phyloP scores from a whole-genome alignment of 2,888 invertebrate species.

The Scaeva pyrastri region DNA sequence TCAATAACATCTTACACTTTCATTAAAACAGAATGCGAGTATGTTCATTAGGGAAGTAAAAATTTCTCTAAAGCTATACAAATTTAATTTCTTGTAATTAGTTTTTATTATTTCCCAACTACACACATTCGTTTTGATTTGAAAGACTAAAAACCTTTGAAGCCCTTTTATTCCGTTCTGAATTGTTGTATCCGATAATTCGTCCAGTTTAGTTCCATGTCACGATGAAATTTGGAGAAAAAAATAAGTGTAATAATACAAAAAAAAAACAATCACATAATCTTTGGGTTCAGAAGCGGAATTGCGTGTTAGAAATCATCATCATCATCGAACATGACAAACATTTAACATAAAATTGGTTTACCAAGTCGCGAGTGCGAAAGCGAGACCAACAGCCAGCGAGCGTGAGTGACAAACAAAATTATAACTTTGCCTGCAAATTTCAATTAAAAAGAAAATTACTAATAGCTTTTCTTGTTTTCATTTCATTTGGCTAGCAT shows the following conservation, averaged over 20 bases:
- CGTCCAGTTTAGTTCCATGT: conserved; percentile 42
- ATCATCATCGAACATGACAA: neutral
- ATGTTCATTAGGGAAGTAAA: too few relatives aligned
- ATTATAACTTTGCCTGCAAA: conserved; percentile 39
- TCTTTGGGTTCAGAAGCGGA: conserved; percentile 36
- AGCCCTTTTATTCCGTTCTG: neutral
- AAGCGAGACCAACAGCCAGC: too few relatives aligned
- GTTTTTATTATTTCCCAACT: neutral
- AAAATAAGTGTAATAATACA: too few relatives aligned
- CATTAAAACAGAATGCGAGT: too few relatives aligned
- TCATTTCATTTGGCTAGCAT: neutral
- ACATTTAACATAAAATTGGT: neutral
- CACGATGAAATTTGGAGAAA: conserved; percentile 44
- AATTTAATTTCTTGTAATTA: neutral
- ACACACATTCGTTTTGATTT: neutral
- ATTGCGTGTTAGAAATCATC: conserved; percentile 55
- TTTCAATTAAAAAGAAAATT: conserved; percentile 60
- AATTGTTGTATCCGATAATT: neutral
- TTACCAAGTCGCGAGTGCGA: neutral
- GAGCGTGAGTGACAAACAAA: conserved; percentile 51
- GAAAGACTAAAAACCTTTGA: neutral
- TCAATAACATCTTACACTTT: too few relatives aligned
- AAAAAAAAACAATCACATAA: conserved; percentile 4
- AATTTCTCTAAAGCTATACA: too few relatives aligned
- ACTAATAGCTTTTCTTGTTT: conserved; percentile 50